phyloP scores from a whole-genome alignment of 2,888 invertebrate genomes.

The Stenotaenia linearis region DNA sequence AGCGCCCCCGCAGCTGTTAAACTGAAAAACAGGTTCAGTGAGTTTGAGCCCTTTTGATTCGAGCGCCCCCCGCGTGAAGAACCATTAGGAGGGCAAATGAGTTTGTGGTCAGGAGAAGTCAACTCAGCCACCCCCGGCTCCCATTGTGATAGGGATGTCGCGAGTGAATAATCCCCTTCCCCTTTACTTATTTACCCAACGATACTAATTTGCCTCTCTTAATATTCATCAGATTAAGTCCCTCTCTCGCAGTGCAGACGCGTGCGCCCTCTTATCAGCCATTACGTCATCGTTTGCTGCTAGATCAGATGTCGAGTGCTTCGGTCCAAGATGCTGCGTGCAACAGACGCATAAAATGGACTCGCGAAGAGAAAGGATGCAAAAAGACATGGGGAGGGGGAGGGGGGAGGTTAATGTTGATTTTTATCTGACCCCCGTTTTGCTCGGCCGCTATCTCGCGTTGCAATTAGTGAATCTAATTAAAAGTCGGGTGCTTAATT shows the following conservation, averaged over 20 bases:
- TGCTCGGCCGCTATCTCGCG: neutral
- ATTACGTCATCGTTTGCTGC: neutral
- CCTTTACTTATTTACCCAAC: neutral
- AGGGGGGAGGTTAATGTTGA: neutral
- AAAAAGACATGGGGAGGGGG: neutral
- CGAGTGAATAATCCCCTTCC: slow-evolving; percentile 9
- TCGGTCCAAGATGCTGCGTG: neutral
- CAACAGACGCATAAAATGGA: neutral
- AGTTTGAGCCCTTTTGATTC: slow-evolving; percentile 9
- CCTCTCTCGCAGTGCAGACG: neutral
- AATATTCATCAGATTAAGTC: slow-evolving; percentile 9
- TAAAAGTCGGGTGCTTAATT: slow-evolving; percentile 5
- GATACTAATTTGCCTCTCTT: slow-evolving; percentile 9
- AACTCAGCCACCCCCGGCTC: neutral
- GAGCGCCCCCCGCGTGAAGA: neutral
- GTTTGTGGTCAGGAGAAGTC: slow-evolving; percentile 9
- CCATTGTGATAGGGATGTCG: neutral
- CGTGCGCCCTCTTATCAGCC: slow-evolving; percentile 9
- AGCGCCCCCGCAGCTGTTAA: slow-evolving; percentile 9
- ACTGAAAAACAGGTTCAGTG: slow-evolving; percentile 9
- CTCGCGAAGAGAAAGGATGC: neutral
- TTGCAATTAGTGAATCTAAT: slow-evolving; percentile 9
- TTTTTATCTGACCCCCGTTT: neutral
- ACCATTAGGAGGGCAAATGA: slow-evolving; percentile 4
- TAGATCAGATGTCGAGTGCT: neutral